Evolutionary conservation across 1,140 invertebrate genomes (phyloP), one percentile per base, ranked within the genome.

Genomic region (Leptopilina boulardi): DNA sequence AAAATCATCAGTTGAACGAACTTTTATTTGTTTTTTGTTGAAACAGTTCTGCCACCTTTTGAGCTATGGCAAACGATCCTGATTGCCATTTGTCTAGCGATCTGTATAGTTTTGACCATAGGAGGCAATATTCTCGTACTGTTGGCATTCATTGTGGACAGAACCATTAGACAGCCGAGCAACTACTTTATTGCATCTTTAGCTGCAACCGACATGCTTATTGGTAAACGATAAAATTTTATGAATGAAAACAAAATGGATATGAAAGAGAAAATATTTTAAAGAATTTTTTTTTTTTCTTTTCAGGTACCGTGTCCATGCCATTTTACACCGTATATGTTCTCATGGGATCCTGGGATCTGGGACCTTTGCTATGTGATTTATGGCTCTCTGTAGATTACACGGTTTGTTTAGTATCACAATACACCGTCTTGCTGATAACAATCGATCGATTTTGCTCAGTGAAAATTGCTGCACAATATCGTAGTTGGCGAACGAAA

Each of bases 171-270:
- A 59, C 98, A 99, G 86, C 99, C 99, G 2, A 99, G 97, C 87
- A 99, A 99, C 92, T 99, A 99, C 92, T 99, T 99, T 92, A 99
- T 99, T 73, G 98, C 98, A 3, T 99, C 98, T 0, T 93, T 99
- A 54, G 99, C 99, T 23, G 97, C 98, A 38, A 99, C 98, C 11
- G 99, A 99, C 92, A 95, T 99, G 91, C 93, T 99, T 76, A 99
- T 99, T 90, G 99, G 99, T 94, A 90, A 94, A 92, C 89, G 41
- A 71, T 59, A 73, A 70, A 70, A 41, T 47, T 59, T 38, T 41
- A 19, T 1, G 13, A 51, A 19, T 9, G 23, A 42, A 73, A 78
- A 3, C 26, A 30, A 30, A 30, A 30, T 30, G 26, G 26, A 2
- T 30, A 30, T 5, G 26, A 30, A 30, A 30, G 19, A 47, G n/a